These are phyloP conservation scores for Chamaetylas fuelleborni DNA, from an alignment of 2,113 vertebrate species.

Conservation along the genomic window DNA sequence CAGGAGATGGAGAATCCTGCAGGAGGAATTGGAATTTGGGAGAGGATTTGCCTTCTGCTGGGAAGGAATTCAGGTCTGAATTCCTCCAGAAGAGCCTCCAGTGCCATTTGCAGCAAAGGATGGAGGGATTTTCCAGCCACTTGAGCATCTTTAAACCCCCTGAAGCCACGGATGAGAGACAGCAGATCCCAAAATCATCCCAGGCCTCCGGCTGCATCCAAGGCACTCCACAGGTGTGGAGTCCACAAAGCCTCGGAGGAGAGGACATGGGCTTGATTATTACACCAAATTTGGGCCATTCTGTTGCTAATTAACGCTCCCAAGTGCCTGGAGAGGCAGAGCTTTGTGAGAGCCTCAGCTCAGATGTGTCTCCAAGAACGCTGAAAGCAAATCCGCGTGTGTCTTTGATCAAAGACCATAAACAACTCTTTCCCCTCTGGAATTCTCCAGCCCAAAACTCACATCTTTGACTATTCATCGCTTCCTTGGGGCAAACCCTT, in stretches of 20 bases:
- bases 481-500: constrained; percentile 23
- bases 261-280: neutral
- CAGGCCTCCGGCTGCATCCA: neutral
- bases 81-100: neutral
- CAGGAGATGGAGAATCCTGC: neutral
- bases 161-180: neutral
- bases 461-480: neutral
- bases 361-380: constrained; percentile 15
- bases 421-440: neutral
- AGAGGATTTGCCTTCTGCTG: neutral
- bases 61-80: neutral
- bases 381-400: neutral
- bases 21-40: neutral
- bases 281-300: neutral
- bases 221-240: neutral
- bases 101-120: neutral
- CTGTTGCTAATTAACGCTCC: constrained; percentile 30
- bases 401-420: constrained; percentile 24
- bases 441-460: neutral
- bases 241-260: neutral
- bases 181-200: neutral
- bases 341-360: neutral
- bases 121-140: neutral
- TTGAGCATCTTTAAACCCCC: neutral
- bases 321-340: constrained; percentile 20